Base-by-base conservation (phyloP, 2,797 vertebrate species). In the Parambassis ranga region DNA sequence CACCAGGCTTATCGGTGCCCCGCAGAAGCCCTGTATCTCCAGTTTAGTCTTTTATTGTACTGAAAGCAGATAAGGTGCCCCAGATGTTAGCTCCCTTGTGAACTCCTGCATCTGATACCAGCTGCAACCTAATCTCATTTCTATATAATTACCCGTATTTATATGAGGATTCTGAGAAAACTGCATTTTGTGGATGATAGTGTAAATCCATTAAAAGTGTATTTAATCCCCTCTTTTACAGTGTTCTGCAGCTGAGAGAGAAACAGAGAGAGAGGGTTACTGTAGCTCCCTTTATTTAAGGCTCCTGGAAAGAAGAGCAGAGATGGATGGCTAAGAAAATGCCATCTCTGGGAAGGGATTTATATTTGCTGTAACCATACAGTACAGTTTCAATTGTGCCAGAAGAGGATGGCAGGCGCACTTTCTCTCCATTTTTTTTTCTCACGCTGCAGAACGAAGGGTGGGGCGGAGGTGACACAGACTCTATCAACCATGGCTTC, bases 1-100 rank as follows among this genome's bases (percentile, higher is more conserved):
- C 9, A 32, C 10, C 27, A 23, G 27, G 27, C 64, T 64, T 70
- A 82, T 78, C 68, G 52, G 51, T 11, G 13, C 7, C 27, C 37
- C 15, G 48, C 69, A 79, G 38, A 48, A 32, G 43, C 16, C 23
- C 10, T 27, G 26, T 38, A 65, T 67, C 50, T 67, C 22, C 20
- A 11, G 0, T 39, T 55, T 28, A 4, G 52, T 53, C 39, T 69
- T 48, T 53, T 24, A 56, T 46, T 26, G 18, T n/a, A 30, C 36
- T 41, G 58, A 11, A 10, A 15, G 4, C 20, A 37, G 46, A 57
- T 60, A 2, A 2, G 13, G 27, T 7, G 30, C 16, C 24, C 37
- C 10, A 26, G 14, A 42, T 59, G 33, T 48, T 10, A 19, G 23
- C 2, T 48, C 35, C n/a, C n/a, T 6, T 13, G 13, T 48, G 31